Conservation (phyloP, 2,113 vertebrate genomes). For the Eudyptes chrysolophus region DNA sequence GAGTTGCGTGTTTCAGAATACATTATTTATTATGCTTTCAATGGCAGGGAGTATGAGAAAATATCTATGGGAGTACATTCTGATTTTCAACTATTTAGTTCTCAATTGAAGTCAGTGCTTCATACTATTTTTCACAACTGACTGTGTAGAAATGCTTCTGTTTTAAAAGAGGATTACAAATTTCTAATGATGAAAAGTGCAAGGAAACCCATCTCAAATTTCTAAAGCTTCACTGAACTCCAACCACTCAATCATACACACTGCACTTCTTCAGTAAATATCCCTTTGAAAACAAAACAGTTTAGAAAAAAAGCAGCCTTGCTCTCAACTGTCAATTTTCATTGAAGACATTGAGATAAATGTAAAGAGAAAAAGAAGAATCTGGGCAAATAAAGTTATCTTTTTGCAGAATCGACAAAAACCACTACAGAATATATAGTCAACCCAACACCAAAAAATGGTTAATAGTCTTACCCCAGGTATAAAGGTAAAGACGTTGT, state of each 20-base stretch:
- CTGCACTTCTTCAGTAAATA: background rate
- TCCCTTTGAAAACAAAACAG: background rate
- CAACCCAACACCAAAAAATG: background rate
- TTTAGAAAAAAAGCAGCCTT: background rate
- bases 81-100: background rate
- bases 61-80: background rate
- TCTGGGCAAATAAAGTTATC: background rate
- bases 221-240: background rate
- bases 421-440: background rate
- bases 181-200: background rate
- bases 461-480: conserved; percentile 87
- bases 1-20: background rate
- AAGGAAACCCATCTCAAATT: background rate
- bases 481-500: conserved; percentile 96
- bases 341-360: background rate
- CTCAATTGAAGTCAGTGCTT: background rate
- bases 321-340: background rate
- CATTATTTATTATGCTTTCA: background rate
- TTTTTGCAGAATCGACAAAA: background rate
- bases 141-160: background rate
- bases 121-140: background rate
- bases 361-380: background rate
- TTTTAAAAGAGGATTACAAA: background rate
- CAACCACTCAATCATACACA: background rate
- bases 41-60: background rate